Evolutionary conservation across 2,888 invertebrate species (phyloP), one percentile per base, ranked within the genome.

Genomic region (Caenorhabditis macrosperma): DNA sequence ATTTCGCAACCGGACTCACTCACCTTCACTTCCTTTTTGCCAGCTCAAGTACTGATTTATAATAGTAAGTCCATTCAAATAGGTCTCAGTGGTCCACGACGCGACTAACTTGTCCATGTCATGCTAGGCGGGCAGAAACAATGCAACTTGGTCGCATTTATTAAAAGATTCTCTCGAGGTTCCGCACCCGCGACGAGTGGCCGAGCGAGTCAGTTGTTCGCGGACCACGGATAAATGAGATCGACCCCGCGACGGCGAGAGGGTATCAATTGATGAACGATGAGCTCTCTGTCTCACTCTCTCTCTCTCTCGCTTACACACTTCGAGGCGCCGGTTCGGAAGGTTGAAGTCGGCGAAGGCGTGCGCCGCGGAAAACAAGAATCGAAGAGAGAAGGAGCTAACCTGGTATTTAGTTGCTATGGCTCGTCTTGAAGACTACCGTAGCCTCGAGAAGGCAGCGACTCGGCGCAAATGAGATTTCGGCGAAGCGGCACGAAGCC

Each of bases 61-160:
- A 15, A 74, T 63, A 10, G 63, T 79, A 12, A 79, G 26, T 9
- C 57, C 55, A 55, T 74, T 79, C 38, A 79, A 33, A 52, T 74
- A 74, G 35, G 74, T 68, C 12, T 79, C 74, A n/a, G 79, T 60
- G 35, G 74, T 74, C 61, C 68, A 68, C 17, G 57, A 57, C 22
- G 48, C 61, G 17, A 79, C 48, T 7, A 79, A 52, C 30, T 74
- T 57, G 30, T 79, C 74, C 79, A 79, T 79, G n/a, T 35, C 55
- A 67, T 64, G 57, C 26, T 22, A 61, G 46, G 6, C 15, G 44
- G n/a, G 54, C 30, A 9, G 48, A 50, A 55, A 52, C 64, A 64
- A 64, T 52, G 48, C 64, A 64, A 50, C 38, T 12, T 22, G 38
- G 64, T 15, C 33, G 50, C 35, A 44, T 44, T 50, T 41, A 59